These are phyloP conservation scores for Synanthedon andrenaeformis DNA, from an alignment of 2,888 invertebrate species.

Conservation along the genomic window DNA sequence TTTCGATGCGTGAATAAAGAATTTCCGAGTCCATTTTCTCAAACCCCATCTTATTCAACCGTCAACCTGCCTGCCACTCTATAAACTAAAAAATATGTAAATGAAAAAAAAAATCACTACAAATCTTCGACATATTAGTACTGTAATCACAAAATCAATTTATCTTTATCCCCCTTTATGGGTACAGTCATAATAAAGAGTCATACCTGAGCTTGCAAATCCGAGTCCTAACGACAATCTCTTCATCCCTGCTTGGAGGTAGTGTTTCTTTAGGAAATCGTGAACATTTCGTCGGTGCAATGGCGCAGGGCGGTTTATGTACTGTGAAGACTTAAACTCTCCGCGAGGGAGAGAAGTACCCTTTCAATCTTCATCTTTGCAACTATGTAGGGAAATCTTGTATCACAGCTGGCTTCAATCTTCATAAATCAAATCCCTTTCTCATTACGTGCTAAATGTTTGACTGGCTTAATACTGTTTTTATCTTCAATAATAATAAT, in stretches of 20 bases:
- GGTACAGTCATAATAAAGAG: neutral
- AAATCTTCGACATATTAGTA: too few relatives aligned
- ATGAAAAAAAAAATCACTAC: too few relatives aligned
- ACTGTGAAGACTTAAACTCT: slow-evolving; percentile 51
- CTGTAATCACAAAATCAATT: too few relatives aligned
- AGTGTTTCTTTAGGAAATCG: neutral
- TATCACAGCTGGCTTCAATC: neutral
- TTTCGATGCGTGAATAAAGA: too few relatives aligned
- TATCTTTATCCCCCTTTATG: too few relatives aligned
- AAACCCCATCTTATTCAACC: too few relatives aligned
- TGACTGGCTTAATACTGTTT: too few relatives aligned
- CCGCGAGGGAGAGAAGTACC: neutral
- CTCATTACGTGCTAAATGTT: too few relatives aligned
- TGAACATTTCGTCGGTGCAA: slow-evolving; percentile 30
- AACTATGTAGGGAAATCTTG: slow-evolving; percentile 2
- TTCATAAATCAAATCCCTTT: neutral
- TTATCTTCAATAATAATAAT: too few relatives aligned
- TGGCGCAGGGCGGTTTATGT: slow-evolving; percentile 58
- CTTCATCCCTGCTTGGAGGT: slow-evolving; percentile 1
- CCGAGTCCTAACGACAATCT: neutral
- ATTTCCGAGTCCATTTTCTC: too few relatives aligned
- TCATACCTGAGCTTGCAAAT: neutral
- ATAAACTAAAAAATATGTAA: too few relatives aligned
- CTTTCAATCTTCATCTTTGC: slow-evolving; percentile 6
- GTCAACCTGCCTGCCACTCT: too few relatives aligned